Percentiles rank a stretch among this genome's conserved stretches.
These are phyloP conservation scores for Platalea minor DNA, from an alignment of 2,797 vertebrate genomes.

Conservation along the genomic window DNA sequence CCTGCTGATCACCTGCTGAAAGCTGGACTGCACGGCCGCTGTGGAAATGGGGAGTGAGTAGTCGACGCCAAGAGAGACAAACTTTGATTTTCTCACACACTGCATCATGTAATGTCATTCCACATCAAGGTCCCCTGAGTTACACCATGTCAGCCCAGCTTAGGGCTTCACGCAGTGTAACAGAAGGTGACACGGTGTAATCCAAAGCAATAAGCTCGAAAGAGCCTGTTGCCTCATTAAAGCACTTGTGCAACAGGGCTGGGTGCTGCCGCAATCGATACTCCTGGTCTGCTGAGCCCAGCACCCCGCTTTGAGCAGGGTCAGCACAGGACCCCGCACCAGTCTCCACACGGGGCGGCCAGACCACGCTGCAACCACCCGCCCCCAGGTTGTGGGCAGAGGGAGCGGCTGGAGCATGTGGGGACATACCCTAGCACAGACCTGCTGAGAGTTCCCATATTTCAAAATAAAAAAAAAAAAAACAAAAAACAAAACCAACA, in stretches of 20 bases:
- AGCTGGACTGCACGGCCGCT: not conserved
- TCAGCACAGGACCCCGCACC: not conserved
- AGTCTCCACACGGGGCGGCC: not conserved
- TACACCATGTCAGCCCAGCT: not conserved
- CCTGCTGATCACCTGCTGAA: constrained; percentile 28
- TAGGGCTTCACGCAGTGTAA: not conserved
- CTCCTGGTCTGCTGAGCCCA: not conserved
- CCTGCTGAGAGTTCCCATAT: too few relatives aligned
- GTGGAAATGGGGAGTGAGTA: not conserved
- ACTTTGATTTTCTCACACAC: constrained; percentile 8
- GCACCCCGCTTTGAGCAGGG: accelerated
- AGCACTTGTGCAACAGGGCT: not conserved
- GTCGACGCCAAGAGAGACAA: not conserved
- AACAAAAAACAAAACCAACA: not conserved
- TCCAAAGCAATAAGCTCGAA: not conserved
- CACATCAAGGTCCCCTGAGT: not conserved
- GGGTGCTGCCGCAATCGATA: not conserved
- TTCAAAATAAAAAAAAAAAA: not conserved
- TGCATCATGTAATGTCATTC: not conserved
- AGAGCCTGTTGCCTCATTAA: not conserved
- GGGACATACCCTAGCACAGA: not conserved
- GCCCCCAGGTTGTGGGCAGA: accelerated
- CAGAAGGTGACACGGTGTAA: not conserved
- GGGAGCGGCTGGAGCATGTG: accelerated
- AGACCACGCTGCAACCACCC: accelerated